Percentiles rank a stretch among this genome's conserved stretches.
These are phyloP conservation scores for Allophyes oxyacanthae DNA, from an alignment of 2,888 invertebrate species.

Conservation along the genomic window DNA sequence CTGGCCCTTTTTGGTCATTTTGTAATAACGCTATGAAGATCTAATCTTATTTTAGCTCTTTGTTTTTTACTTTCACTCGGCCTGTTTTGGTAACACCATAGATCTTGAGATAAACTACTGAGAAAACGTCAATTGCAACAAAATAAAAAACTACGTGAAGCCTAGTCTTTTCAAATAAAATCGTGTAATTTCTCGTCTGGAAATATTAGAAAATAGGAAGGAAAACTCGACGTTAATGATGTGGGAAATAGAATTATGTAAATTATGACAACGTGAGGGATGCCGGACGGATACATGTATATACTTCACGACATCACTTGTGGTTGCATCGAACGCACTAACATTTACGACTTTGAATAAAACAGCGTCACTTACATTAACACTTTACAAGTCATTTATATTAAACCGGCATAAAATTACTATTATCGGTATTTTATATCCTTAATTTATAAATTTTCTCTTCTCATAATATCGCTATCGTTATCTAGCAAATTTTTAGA, in stretches of 20 bases:
- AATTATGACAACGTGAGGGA: conserved; percentile 52
- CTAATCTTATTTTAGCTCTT: conserved; percentile 25
- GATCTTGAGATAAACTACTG: conserved; percentile 2
- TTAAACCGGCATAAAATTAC: conserved; percentile 14
- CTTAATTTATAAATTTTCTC: conserved; percentile 6
- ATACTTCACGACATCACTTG: conserved; percentile 2
- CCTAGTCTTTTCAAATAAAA: conserved; percentile 1
- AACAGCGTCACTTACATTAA: too few relatives aligned
- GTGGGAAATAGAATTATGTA: conserved; percentile 63
- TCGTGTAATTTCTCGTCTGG: conserved; percentile 22
- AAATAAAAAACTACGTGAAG: background rate
- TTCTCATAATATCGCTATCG: background rate
- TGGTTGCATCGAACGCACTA: background rate
- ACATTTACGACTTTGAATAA: background rate
- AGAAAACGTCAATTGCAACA: conserved; percentile 1
- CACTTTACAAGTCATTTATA: conserved; percentile 5
- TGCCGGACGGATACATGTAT: conserved; percentile 8
- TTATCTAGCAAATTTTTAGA: background rate
- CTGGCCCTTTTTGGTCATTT: conserved; percentile 48
- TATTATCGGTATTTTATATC: conserved; percentile 14
- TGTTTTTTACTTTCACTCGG: conserved; percentile 54
- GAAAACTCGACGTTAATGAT: conserved; percentile 60
- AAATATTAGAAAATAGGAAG: conserved; percentile 77
- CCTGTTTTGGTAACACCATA: conserved; percentile 34
- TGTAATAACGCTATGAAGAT: conserved; percentile 27